These are phyloP conservation scores for Exocentrus adspersus DNA, from an alignment of 2,888 invertebrate genomes.

Conservation along the genomic window DNA sequence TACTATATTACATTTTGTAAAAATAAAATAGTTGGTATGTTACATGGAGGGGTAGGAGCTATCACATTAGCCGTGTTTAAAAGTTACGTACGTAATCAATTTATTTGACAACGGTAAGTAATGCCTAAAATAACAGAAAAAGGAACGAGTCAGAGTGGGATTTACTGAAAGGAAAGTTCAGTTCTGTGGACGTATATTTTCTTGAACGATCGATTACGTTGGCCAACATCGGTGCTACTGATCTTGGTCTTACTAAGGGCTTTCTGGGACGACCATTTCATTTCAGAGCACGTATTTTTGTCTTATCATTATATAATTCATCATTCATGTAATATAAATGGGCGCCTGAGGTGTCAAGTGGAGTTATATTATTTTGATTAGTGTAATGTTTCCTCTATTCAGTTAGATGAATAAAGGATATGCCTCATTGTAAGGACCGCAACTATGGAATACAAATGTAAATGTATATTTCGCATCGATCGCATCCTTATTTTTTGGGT, in stretches of 20 bases:
- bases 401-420: slow-evolving; percentile 45
- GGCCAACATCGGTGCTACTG: slow-evolving; percentile 26
- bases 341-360: slow-evolving; percentile 55
- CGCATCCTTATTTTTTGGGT: slow-evolving; percentile 29
- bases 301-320: slow-evolving; percentile 59
- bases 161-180: slow-evolving; percentile 29
- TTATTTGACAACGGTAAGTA: slow-evolving; percentile 22
- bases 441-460: slow-evolving; percentile 57
- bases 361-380: slow-evolving; percentile 59
- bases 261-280: slow-evolving; percentile 47
- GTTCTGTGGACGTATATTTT: slow-evolving; percentile 22
- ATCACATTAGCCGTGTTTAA: background rate
- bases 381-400: slow-evolving; percentile 44
- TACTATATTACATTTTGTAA: no score
- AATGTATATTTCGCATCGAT: slow-evolving; percentile 40
- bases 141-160: slow-evolving; percentile 23
- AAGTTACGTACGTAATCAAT: slow-evolving; percentile 22
- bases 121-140: slow-evolving; percentile 19
- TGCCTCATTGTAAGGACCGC: slow-evolving; percentile 53
- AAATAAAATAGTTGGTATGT: no score
- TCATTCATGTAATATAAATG: slow-evolving; percentile 58
- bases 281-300: slow-evolving; percentile 59
- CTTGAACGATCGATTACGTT: slow-evolving; percentile 33
- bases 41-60: no score
- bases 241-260: slow-evolving; percentile 21